Conservation (phyloP, 2,113 vertebrate species). For the Numenius arquata region DNA sequence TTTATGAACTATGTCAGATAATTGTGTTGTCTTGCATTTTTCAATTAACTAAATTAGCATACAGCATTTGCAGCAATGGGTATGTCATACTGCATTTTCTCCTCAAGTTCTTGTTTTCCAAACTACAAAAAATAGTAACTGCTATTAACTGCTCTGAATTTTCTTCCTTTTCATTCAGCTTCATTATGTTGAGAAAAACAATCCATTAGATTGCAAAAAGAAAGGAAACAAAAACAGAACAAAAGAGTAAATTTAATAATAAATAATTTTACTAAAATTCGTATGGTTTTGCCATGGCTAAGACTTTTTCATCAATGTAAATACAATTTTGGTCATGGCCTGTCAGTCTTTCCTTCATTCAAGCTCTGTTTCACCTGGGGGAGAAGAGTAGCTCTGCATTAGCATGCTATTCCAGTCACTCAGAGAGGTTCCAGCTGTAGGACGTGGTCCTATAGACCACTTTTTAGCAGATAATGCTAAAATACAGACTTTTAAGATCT, state of each 20-base stretch:
- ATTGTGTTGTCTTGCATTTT: neutral
- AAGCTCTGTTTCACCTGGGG: neutral
- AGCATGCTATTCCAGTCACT: neutral
- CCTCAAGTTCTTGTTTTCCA: neutral
- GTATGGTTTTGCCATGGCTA: neutral
- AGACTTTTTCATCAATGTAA: neutral
- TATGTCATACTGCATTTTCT: neutral
- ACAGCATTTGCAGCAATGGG: neutral
- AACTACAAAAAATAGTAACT: neutral
- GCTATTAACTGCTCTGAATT: neutral
- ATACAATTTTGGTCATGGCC: neutral
- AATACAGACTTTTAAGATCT: neutral
- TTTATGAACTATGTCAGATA: neutral
- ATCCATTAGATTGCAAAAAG: neutral
- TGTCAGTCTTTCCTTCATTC: neutral
- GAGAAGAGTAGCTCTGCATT: neutral
- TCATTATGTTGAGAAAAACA: neutral
- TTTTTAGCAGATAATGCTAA: neutral
- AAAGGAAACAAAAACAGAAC: neutral
- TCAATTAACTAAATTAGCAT: neutral
- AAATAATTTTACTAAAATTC: neutral
- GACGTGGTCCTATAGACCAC: rapidly evolving
- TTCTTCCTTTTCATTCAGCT: neutral
- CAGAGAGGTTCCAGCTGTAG: neutral
- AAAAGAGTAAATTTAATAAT: neutral